These are phyloP conservation scores for Stratiolaelaps scimitus DNA, from an alignment of 1,140 invertebrate genomes.

Conservation along the genomic window DNA sequence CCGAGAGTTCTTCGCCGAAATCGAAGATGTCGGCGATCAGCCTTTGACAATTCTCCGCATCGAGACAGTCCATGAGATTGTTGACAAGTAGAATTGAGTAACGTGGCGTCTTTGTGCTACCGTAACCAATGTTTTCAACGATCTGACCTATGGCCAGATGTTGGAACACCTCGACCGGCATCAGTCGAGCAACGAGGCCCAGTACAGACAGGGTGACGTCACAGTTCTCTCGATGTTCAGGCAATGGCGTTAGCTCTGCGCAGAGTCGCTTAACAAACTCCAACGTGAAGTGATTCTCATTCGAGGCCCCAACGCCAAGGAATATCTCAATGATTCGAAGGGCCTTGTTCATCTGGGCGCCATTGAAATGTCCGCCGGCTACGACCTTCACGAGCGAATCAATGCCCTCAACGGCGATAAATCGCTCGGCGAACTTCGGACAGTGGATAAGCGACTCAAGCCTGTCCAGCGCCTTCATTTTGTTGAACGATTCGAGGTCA, in stretches of 20 bases:
- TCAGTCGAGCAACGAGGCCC: not conserved
- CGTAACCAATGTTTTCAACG: not conserved
- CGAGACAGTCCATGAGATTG: not conserved
- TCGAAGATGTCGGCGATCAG: not conserved
- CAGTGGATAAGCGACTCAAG: slow-evolving; percentile 11
- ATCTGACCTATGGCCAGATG: not conserved
- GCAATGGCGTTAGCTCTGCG: not conserved
- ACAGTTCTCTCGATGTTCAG: not conserved
- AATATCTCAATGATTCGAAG: not conserved
- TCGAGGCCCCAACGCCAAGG: not conserved
- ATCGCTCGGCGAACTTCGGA: slow-evolving; percentile 16
- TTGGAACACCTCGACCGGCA: not conserved
- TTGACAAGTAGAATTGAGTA: not conserved
- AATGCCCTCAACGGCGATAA: slow-evolving; percentile 21
- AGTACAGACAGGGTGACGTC: slow-evolving; percentile 1
- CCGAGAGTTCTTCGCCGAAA: not conserved
- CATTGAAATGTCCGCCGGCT: slow-evolving; percentile 18
- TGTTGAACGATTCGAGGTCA: slow-evolving; percentile 3
- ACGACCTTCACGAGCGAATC: slow-evolving; percentile 5
- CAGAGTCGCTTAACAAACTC: slow-evolving; percentile 16
- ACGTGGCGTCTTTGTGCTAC: not conserved
- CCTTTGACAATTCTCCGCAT: not conserved
- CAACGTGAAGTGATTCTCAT: not conserved
- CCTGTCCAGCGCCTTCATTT: slow-evolving; percentile 4
- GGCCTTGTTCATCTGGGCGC: slow-evolving; percentile 3